Conservation (phyloP, 2,888 invertebrate genomes). For the Malthinus seriepunctatus region DNA sequence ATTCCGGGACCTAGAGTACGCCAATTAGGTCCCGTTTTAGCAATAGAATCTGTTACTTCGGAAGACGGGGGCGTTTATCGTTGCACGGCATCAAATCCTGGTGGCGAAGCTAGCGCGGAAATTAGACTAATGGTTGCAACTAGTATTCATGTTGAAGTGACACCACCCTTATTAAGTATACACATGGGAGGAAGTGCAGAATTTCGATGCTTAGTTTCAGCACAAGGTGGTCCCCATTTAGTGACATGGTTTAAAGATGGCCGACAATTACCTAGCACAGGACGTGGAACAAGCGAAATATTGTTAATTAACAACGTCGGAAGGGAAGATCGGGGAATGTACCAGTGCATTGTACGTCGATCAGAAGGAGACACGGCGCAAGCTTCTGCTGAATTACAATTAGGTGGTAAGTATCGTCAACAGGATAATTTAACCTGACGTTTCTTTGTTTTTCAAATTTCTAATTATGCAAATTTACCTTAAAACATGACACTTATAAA, state of each 20-base stretch:
- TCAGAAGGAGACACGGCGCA: conserved; percentile 76
- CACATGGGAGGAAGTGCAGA: conserved; percentile 76
- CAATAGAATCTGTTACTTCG: conserved; percentile 70
- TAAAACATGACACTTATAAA: not conserved
- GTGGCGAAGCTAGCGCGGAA: conserved; percentile 72
- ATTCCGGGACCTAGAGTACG: conserved; percentile 67
- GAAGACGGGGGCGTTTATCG: conserved; percentile 71
- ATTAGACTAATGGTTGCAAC: conserved; percentile 67
- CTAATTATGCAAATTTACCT: too few species aligned
- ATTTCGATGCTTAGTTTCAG: conserved; percentile 65
- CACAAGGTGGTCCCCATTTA: conserved; percentile 57
- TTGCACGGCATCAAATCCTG: conserved; percentile 70
- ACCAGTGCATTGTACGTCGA: conserved; percentile 73
- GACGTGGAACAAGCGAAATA: conserved; percentile 66
- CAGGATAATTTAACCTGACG: not conserved
- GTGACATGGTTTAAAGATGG: conserved; percentile 67
- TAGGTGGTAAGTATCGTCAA: conserved; percentile 64
- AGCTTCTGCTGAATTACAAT: conserved; percentile 73
- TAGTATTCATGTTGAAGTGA: conserved; percentile 68
- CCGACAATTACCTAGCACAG: conserved; percentile 66
- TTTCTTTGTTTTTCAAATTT: too few species aligned
- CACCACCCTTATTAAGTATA: conserved; percentile 67
- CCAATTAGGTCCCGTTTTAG: conserved; percentile 69
- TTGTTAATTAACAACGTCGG: conserved; percentile 68
- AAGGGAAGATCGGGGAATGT: conserved; percentile 76